Conservation (phyloP, 2,113 vertebrate species). For the Pygoscelis antarcticus region DNA sequence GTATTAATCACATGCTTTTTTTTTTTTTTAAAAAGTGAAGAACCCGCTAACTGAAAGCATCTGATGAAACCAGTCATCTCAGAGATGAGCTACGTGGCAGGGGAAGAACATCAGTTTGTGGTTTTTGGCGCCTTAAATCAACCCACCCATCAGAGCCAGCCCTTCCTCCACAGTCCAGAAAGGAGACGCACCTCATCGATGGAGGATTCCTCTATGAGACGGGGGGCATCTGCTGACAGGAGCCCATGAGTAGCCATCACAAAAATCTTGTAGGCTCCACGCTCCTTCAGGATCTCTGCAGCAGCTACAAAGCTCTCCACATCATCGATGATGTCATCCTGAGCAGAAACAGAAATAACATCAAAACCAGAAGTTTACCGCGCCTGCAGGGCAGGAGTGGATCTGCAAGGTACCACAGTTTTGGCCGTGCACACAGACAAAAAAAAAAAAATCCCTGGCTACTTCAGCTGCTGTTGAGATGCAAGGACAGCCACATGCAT, state of each 20-base stretch:
- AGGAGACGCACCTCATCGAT: conserved; percentile 85
- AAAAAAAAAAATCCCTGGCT: neutral
- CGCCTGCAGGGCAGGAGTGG: neutral
- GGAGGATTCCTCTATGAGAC: conserved; percentile 94
- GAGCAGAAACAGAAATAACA: neutral
- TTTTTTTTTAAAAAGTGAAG: neutral
- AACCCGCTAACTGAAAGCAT: neutral
- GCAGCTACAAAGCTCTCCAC: conserved; percentile 96
- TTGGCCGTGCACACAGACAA: neutral
- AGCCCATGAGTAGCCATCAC: conserved; percentile 98
- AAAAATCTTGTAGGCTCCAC: conserved; percentile 97
- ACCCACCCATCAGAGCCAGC: neutral
- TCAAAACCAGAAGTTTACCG: neutral
- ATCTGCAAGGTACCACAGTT: neutral
- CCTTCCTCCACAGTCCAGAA: neutral
- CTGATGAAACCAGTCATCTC: neutral
- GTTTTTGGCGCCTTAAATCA: neutral
- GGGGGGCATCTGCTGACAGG: conserved; percentile 93
- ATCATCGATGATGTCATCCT: conserved; percentile 98
- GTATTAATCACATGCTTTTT: neutral
- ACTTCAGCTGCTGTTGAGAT: neutral
- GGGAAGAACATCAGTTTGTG: neutral
- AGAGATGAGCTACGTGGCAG: neutral
- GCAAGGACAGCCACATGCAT: neutral
- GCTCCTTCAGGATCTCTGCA: conserved; percentile 96